These are phyloP conservation scores for Drosophila punjabiensis DNA, from an alignment of 1,140 invertebrate species.

Conservation along the genomic window DNA sequence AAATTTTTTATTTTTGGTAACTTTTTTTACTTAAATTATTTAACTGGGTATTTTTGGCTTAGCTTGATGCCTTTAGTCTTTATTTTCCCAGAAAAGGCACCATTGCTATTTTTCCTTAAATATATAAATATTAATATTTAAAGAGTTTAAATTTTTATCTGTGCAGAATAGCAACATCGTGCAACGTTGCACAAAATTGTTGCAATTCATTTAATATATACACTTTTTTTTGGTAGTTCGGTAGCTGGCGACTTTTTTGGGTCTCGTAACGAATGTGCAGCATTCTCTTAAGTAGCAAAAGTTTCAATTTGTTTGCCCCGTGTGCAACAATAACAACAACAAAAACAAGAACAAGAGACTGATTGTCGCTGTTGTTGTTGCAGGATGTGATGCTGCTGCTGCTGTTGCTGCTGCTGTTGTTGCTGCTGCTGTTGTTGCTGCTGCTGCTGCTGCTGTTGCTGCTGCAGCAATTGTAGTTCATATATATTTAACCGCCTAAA, in stretches of 20 bases:
- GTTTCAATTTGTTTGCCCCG: constrained; percentile 69
- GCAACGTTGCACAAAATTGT: constrained; percentile 72
- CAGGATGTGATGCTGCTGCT: constrained; percentile 8
- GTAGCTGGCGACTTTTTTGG: constrained; percentile 22
- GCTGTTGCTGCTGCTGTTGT: constrained; percentile 9
- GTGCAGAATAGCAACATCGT: constrained; percentile 10
- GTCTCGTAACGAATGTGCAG: constrained; percentile 62
- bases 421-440: constrained; percentile 34
- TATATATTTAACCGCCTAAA: constrained; percentile 78
- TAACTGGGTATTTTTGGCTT: no score
- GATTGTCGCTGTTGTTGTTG: constrained; percentile 18
- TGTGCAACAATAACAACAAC: constrained; percentile 9
- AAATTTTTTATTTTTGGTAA: no score
- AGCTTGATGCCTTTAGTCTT: no score
- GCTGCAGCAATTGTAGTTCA: constrained; percentile 63
- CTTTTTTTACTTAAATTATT: no score
- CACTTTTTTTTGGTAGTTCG: constrained; percentile 33
- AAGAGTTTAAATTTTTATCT: neutral
- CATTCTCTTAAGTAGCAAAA: constrained; percentile 65
- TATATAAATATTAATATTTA: no score
- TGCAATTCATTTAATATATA: constrained; percentile 75
- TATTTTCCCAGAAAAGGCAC: no score
- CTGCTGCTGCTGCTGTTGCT: constrained; percentile 18
- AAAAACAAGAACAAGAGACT: constrained; percentile 3
- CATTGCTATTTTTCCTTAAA: no score